Evolutionary conservation across 2,113 vertebrate species (phyloP).

Genomic region (Istiophorus platypterus): DNA sequence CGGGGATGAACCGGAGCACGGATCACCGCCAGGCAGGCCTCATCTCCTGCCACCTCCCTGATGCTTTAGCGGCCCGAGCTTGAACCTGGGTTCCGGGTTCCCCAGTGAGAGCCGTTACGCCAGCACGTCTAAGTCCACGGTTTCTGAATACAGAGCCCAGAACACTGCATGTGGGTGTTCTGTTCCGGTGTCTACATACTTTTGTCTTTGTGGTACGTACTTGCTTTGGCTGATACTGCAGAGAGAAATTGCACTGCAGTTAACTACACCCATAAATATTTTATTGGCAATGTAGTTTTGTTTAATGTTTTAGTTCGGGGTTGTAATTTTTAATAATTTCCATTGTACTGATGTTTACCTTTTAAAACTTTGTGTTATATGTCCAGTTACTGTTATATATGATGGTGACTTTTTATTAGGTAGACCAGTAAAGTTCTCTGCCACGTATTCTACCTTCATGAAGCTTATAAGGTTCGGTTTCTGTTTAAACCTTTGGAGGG

Average conservation of each 20-base stretch:
- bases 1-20: no score
- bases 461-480: no score
- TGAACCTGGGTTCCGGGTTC: background rate
- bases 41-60: background rate
- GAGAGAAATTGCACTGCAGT: background rate
- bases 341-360: background rate
- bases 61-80: background rate
- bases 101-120: background rate
- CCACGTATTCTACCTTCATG: no score
- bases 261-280: background rate
- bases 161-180: background rate
- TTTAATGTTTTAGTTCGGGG: constrained; percentile 1
- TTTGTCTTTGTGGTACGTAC: background rate
- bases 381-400: no score
- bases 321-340: background rate
- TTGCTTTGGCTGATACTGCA: no score
- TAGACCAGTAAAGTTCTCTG: background rate
- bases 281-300: background rate
- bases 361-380: no score
- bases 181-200: background rate
- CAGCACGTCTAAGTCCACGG: background rate
- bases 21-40: background rate
- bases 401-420: background rate
- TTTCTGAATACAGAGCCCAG: no score
- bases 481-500: no score